A percentile compares a stretch with the other conserved stretches of the same genome.
Conservation (phyloP, 2,113 vertebrate genomes). For the cat (Felis catus) region DNA sequence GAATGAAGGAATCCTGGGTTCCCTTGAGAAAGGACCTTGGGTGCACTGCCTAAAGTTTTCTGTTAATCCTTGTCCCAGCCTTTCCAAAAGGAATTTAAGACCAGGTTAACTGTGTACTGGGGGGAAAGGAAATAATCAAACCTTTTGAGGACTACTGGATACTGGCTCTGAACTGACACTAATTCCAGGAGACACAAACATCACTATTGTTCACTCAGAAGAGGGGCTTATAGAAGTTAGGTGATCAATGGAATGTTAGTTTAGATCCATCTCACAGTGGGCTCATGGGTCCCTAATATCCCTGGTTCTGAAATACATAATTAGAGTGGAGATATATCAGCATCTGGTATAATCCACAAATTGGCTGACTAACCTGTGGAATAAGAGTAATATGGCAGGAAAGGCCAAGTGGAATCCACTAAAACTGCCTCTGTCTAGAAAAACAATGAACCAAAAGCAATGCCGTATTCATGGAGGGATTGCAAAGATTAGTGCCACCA, state of each 20-base stretch:
- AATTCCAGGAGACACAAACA: neutral
- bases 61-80: neutral
- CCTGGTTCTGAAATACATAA: neutral
- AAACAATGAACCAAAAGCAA: neutral
- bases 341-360: neutral
- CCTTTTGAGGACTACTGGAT: neutral
- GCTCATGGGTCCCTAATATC: neutral
- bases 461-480: neutral
- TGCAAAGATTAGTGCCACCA: neutral
- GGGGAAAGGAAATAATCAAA: neutral
- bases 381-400: neutral
- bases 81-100: neutral
- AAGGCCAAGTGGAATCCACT: neutral
- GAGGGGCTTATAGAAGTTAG: neutral
- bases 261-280: neutral
- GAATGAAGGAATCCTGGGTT: neutral
- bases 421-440: neutral
- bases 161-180: neutral
- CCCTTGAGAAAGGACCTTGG: neutral
- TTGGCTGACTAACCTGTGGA: neutral
- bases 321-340: neutral
- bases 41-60: neutral
- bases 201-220: neutral
- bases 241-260: neutral
- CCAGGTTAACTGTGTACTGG: neutral